A percentile compares a stretch with the other conserved stretches of the same genome.
phyloP scores from a whole-genome alignment of 2,113 vertebrate genomes.

The Rousettus leschenaultii region DNA sequence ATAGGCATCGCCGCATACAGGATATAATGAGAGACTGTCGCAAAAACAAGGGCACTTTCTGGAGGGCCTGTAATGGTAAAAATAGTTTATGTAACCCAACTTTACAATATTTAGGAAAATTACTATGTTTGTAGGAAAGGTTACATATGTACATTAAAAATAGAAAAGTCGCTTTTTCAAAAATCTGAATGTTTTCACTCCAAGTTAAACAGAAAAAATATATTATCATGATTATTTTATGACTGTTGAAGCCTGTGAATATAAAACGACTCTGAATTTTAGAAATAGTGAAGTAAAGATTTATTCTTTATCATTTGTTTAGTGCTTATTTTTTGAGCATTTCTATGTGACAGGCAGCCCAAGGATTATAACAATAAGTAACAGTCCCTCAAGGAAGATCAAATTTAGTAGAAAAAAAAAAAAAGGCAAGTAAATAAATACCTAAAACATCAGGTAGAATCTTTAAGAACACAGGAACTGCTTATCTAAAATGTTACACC shows the following conservation, averaged over 20 bases:
- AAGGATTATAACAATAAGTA: neutral
- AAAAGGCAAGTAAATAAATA: neutral
- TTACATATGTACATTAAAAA: neutral
- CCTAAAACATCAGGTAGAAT: neutral
- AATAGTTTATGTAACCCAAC: neutral
- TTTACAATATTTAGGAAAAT: neutral
- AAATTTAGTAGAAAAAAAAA: neutral
- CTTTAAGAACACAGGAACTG: neutral
- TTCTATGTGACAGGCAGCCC: neutral
- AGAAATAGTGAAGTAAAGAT: conserved; percentile 12
- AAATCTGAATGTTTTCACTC: neutral
- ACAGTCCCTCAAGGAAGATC: neutral
- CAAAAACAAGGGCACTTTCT: neutral
- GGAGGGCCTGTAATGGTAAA: neutral
- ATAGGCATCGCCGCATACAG: neutral
- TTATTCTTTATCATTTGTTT: neutral
- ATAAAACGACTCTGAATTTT: neutral
- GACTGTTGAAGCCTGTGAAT: neutral
- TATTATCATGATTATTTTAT: neutral
- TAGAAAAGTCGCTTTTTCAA: neutral
- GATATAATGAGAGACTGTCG: neutral
- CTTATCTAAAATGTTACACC: neutral
- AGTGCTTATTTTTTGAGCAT: neutral
- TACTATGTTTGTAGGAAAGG: neutral
- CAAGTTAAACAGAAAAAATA: neutral